Evolutionary conservation across 2,797 vertebrate species (phyloP), one percentile per base, ranked within the genome.

Genomic region (Enteromius treurensis): DNA sequence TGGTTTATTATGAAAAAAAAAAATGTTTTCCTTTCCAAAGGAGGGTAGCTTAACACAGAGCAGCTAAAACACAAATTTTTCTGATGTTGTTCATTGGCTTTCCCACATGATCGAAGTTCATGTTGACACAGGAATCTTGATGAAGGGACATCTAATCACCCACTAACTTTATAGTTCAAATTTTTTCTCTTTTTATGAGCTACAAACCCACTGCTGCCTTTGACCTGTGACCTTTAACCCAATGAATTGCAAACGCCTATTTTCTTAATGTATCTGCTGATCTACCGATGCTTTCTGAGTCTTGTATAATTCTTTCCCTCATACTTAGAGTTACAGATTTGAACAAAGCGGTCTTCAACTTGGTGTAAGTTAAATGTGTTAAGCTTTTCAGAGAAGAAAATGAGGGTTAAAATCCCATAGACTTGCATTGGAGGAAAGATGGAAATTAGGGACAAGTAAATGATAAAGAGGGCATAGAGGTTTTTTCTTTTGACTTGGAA

Each of bases 161-260:
- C 47, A 79, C 58, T 77, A 53, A 73, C 51, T 62, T 21, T 58
- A n/a, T n/a, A 13, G 75, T 67, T 82, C 80, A 85, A 82, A 79
- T 51, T 84, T 82, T 77, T 62, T 42, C 32, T 53, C 45, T 49
- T 67, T 85, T 85, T 77, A 51, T 79, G 47, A 82, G 67, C 19
- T 37, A 58, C 67, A 81, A 73, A 70, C 82, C 69, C 78, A 81
- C 14, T 65, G 37, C 23, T 75, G 29, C 40, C 26, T 71, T 40
- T 75, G 47, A 85, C 70, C 62, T 32, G 32, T 69, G 80, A 83
- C 65, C 67, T 75, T 73, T 86, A 32, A 70, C 81, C 58, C 42
- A 40, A 74, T 8, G 1, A n/a, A 11, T 42, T 29, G 10, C 55
- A 45, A 19, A 62, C 19, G 65, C 23, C 11, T 26, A 13, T 3